These are phyloP conservation scores for Neotragus pygmaeus DNA, from an alignment of 2,113 vertebrate genomes.

Conservation along the genomic window DNA sequence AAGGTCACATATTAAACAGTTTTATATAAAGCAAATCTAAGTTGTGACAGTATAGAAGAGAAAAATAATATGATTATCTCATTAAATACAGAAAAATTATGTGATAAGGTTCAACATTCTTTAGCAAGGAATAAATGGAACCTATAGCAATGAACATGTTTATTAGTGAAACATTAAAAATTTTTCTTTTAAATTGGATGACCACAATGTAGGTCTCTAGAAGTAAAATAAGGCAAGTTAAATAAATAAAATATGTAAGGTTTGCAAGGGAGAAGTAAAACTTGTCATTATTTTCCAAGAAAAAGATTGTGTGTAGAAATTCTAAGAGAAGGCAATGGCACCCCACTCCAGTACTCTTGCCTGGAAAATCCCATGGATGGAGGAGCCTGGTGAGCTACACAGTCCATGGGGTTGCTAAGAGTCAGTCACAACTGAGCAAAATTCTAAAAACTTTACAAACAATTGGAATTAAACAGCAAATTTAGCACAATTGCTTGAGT, in stretches of 20 bases:
- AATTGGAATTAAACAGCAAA: background rate
- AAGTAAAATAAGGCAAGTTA: background rate
- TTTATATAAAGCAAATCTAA: background rate
- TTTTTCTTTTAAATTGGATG: background rate
- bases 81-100: background rate
- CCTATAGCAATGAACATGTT: background rate
- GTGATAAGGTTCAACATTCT: background rate
- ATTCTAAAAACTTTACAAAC: background rate
- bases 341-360: too few relatives aligned
- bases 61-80: background rate
- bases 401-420: too few relatives aligned
- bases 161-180: background rate
- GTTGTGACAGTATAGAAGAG: background rate
- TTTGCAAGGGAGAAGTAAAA: background rate
- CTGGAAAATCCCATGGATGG: too few relatives aligned
- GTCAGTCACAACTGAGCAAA: background rate
- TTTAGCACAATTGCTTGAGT: background rate
- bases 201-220: background rate
- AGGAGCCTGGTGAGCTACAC: too few relatives aligned
- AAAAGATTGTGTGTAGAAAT: background rate
- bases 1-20: background rate
- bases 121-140: background rate
- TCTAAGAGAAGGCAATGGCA: background rate
- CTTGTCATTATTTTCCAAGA: background rate
- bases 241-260: background rate